phyloP scores from a whole-genome alignment of 1,140 invertebrate species.

The Thaumetopoea pityocampa region DNA sequence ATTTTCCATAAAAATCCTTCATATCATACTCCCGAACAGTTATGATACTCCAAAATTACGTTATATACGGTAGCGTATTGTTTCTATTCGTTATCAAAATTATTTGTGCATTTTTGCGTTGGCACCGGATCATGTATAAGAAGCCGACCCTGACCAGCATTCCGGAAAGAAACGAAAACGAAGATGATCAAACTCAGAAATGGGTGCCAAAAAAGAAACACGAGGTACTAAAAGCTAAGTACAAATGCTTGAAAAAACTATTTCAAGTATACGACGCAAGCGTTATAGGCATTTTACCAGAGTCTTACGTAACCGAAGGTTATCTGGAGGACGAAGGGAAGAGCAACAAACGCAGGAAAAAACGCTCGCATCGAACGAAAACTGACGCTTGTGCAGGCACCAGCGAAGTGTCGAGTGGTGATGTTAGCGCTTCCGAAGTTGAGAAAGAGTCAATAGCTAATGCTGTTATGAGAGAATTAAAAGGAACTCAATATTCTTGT shows the following conservation, averaged over 20 bases:
- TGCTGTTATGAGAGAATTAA: conserved; percentile 40
- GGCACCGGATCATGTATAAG: conserved; percentile 36
- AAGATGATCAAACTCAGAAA: conserved; percentile 41
- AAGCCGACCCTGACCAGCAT: conserved; percentile 43
- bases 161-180: conserved; percentile 41
- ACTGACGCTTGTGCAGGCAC: conserved; percentile 49
- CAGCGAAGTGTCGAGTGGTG: conserved; percentile 28
- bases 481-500: conserved; percentile 25
- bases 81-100: conserved; percentile 48
- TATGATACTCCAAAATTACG: conserved; percentile 62
- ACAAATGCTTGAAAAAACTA: conserved; percentile 64
- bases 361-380: conserved; percentile 44
- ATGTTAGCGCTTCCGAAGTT: conserved; percentile 14
- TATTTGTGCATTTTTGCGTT: conserved; percentile 28
- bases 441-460: conserved; percentile 29
- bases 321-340: conserved; percentile 21
- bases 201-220: conserved; percentile 70
- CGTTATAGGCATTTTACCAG: conserved; percentile 54
- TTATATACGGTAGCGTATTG: conserved; percentile 44
- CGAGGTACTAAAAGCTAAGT: conserved; percentile 62
- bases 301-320: conserved; percentile 15
- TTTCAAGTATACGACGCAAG: conserved; percentile 67
- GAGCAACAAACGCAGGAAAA: conserved; percentile 25
- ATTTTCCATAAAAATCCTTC: conserved; percentile 26
- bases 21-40: conserved; percentile 34